A percentile compares a stretch with the other conserved stretches of the same genome.
phyloP scores from a whole-genome alignment of 2,113 vertebrate genomes.

The Notothenia coriiceps region DNA sequence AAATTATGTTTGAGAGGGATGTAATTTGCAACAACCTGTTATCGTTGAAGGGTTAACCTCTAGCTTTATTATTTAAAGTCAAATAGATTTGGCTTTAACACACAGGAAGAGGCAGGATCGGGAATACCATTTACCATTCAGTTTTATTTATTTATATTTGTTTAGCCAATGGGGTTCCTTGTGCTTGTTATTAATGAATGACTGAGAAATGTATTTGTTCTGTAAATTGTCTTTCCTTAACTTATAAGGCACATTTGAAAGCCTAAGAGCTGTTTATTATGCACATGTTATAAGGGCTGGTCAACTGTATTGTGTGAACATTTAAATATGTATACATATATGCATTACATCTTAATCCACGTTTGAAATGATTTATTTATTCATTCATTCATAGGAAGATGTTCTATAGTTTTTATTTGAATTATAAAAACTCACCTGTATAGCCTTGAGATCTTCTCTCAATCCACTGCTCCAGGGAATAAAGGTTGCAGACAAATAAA shows the following conservation, averaged over 20 bases:
- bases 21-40: too few relatives aligned
- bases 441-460: not conserved
- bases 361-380: not conserved
- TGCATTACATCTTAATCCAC: not conserved
- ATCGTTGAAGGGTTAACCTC: too few relatives aligned
- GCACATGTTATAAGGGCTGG: not conserved
- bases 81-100: not conserved
- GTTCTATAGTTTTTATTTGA: not conserved
- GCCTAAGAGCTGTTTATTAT: not conserved
- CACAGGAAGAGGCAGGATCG: not conserved
- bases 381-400: not conserved
- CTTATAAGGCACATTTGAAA: not conserved
- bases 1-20: too few relatives aligned
- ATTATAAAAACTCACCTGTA: not conserved
- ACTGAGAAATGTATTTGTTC: not conserved
- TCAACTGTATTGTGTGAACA: not conserved
- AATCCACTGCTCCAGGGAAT: not conserved
- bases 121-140: not conserved
- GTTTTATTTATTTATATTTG: not conserved
- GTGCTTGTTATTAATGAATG: not conserved
- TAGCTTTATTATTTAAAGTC: too few relatives aligned
- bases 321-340: not conserved
- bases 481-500: not conserved
- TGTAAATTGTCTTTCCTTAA: too few relatives aligned
- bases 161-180: not conserved